Evolutionary conservation across 2,797 vertebrate species (phyloP), one percentile per base, ranked within the genome.

Genomic region (Lepilemur ruficaudatus): DNA sequence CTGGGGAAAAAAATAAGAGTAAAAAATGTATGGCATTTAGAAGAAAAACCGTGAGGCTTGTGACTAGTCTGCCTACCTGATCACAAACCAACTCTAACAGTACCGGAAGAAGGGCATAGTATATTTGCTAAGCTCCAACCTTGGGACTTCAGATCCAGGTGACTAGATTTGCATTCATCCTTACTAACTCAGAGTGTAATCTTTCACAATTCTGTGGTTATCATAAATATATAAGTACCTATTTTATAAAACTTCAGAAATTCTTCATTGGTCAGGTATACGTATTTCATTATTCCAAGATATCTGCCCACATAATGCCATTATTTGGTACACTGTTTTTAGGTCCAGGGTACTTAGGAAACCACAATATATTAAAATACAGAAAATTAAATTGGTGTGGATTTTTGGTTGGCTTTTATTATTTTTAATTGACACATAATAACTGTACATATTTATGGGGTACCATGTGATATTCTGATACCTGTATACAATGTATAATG

Each of bases 191-290:
- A 61, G 18, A 89, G 32, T 41, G 82, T 8, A 87, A 59, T 3
- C 50, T 73, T 92, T 88, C 15, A 69, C 79, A 91, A 65, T 81
- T 88, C 41, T 91, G 11, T 15, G 17, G 28, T 11, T 89, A 5
- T 11, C 18, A 82, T 30, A 91, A 96, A 75, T 61, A 86, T 11
- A 12, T 41, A 93, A 89, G 8, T 41, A 57, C 18, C 17, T 70
- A 61, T 83, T 92, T 92, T 61, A 89, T 46, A 93, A 87, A 97
- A 87, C 12, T 20, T 61, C 48, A 55, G 23, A 94, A 94, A 92
- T 69, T 59, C 46, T 85, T 92, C 65, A 86, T n/a, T 79, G 41
- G 2, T 67, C 18, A 93, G 20, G 23, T n/a, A 78, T 14, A 83
- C 83, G 23, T 30, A 89, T 72, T 89, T 76, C 67, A 95, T 38